A percentile compares a stretch with the other conserved stretches of the same genome.
Evolutionary conservation across 2,888 invertebrate genomes (phyloP).

Genomic region (Ethmia dodecea): DNA sequence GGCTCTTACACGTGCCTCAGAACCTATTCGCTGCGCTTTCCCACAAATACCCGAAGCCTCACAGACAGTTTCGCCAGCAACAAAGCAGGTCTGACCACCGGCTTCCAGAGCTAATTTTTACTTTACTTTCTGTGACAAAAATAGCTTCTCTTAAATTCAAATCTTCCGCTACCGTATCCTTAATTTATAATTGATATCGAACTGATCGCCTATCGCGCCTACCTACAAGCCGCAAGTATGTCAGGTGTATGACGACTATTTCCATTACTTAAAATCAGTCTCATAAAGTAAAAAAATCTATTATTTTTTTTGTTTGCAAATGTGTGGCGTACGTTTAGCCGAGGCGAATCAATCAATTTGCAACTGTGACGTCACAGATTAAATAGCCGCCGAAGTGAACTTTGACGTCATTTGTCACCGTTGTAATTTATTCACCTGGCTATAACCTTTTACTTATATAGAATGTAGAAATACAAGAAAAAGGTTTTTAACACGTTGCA

Average conservation of each 20-base stretch:
- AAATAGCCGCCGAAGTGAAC: no score
- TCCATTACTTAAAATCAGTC: conserved; percentile 74
- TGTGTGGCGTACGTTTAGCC: no score
- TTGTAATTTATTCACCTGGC: no score
- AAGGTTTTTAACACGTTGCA: no score
- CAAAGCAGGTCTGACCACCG: conserved; percentile 69
- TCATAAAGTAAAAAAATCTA: conserved; percentile 57
- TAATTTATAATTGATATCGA: conserved; percentile 65
- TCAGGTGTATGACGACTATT: conserved; percentile 36
- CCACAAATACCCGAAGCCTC: no score
- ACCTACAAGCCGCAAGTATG: conserved; percentile 11
- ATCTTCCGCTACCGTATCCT: conserved; percentile 45
- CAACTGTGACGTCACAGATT: no score
- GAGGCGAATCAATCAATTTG: no score
- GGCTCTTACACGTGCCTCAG: no score
- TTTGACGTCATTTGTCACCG: no score
- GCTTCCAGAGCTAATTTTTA: conserved; percentile 52
- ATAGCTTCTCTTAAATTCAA: conserved; percentile 64
- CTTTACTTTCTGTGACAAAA: conserved; percentile 68
- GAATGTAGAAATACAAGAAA: no score
- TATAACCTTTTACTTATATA: no score
- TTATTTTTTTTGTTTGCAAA: conserved; percentile 10
- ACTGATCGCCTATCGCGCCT: conserved; percentile 40
- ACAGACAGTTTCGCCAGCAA: no score
- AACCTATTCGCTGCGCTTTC: neutral